phyloP scores from a whole-genome alignment of 2,797 vertebrate species.

The Heliangelus exortis region DNA sequence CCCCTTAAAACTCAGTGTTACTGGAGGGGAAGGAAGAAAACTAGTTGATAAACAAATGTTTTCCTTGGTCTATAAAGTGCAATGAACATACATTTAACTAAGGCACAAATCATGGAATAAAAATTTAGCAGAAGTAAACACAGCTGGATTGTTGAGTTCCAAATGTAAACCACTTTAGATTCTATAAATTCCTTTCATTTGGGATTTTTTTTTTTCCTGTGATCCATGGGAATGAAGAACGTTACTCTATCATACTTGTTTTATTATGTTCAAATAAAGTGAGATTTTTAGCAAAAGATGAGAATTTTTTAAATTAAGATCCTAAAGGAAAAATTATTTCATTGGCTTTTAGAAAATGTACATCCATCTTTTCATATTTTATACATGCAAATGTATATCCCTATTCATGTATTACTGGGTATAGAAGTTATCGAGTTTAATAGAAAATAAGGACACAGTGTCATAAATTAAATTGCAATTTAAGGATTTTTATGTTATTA shows the following conservation, averaged over 20 bases:
- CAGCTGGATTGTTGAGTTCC: background rate
- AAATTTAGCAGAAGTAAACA: background rate
- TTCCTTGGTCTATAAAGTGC: background rate
- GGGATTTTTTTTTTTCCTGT: background rate
- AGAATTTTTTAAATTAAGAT: background rate
- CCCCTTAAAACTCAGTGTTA: background rate
- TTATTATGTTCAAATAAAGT: background rate
- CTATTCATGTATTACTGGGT: background rate
- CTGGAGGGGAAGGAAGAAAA: background rate
- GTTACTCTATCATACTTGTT: background rate
- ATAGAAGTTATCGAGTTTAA: background rate
- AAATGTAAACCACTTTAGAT: background rate
- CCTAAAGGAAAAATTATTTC: background rate
- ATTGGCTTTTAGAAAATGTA: background rate
- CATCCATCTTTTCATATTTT: background rate
- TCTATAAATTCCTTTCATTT: background rate
- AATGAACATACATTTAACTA: background rate
- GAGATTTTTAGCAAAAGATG: background rate
- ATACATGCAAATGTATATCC: background rate
- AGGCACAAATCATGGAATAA: background rate
- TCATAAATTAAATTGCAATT: background rate
- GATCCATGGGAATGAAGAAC: background rate
- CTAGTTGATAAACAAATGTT: background rate
- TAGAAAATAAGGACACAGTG: background rate
- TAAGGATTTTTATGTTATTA: background rate